phyloP scores from a whole-genome alignment of 1,140 invertebrate species.

The Dolichoris vasculosae region DNA sequence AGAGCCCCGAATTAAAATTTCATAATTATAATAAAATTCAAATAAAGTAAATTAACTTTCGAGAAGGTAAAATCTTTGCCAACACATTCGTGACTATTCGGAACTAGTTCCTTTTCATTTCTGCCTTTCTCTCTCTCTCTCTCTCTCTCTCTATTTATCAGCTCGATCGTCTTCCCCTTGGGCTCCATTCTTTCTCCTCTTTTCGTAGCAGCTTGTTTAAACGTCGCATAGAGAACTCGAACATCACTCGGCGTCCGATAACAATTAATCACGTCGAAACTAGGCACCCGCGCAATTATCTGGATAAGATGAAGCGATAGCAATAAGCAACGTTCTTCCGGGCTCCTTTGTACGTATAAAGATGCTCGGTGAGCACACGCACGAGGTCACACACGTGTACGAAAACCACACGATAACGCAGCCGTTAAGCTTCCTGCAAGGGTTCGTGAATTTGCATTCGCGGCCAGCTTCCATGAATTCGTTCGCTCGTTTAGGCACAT shows the following conservation, averaged over 20 bases:
- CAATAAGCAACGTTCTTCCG: slow-evolving; percentile 7
- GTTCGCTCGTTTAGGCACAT: background rate
- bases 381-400: background rate
- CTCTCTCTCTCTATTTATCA: background rate
- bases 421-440: background rate
- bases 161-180: background rate
- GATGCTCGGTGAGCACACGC: background rate
- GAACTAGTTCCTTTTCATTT: background rate
- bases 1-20: too few relatives aligned
- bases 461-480: background rate
- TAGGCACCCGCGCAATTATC: slow-evolving; percentile 27
- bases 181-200: background rate
- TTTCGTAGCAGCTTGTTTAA: background rate
- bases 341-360: background rate
- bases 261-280: slow-evolving; percentile 35
- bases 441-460: background rate
- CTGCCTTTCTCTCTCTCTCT: background rate
- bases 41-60: too few relatives aligned
- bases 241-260: background rate
- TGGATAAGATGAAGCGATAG: slow-evolving; percentile 33
- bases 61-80: too few relatives aligned
- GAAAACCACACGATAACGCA: background rate
- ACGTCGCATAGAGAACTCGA: background rate
- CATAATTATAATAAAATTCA: too few relatives aligned
- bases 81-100: too few relatives aligned